Percentiles rank a stretch among this genome's conserved stretches.
Conservation (phyloP, 2,797 vertebrate genomes). For the Novumbra hubbsi region DNA sequence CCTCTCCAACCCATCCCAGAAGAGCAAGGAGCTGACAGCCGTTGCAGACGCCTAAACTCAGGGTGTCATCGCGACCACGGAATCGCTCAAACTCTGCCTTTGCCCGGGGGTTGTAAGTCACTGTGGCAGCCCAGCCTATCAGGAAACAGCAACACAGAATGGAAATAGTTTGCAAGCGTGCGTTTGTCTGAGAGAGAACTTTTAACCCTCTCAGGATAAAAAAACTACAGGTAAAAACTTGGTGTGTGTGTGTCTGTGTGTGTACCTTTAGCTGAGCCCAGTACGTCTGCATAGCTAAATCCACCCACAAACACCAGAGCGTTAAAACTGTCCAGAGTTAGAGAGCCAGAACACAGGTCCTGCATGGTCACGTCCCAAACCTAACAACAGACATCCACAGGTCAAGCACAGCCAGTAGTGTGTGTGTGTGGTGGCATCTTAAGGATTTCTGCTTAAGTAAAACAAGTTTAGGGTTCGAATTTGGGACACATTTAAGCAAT, state of each 20-base stretch:
- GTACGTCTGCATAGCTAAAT: constrained; percentile 91
- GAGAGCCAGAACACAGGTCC: constrained; percentile 81
- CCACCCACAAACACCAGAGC: constrained; percentile 89
- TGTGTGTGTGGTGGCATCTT: neutral
- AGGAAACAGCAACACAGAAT: constrained; percentile 10
- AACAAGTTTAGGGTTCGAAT: too few species aligned
- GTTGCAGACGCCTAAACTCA: constrained; percentile 91
- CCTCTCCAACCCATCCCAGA: constrained; percentile 85
- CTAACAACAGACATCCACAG: constrained; percentile 53
- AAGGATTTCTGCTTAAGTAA: too few species aligned
- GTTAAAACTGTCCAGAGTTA: constrained; percentile 79
- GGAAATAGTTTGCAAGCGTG: neutral
- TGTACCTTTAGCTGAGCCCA: constrained; percentile 84
- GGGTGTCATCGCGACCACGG: constrained; percentile 76
- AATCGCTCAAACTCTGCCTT: constrained; percentile 81
- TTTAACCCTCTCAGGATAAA: neutral
- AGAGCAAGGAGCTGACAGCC: constrained; percentile 90
- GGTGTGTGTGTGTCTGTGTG: neutral
- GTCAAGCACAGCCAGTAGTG: neutral
- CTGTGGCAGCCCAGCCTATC: constrained; percentile 88
- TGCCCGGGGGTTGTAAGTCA: constrained; percentile 76
- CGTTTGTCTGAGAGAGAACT: too few species aligned
- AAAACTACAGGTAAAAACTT: neutral
- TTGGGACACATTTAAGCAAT: too few species aligned
- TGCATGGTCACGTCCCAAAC: constrained; percentile 94